These are phyloP conservation scores for Branchipolynoe longqiensis DNA, from an alignment of 2,888 invertebrate species.

Conservation along the genomic window DNA sequence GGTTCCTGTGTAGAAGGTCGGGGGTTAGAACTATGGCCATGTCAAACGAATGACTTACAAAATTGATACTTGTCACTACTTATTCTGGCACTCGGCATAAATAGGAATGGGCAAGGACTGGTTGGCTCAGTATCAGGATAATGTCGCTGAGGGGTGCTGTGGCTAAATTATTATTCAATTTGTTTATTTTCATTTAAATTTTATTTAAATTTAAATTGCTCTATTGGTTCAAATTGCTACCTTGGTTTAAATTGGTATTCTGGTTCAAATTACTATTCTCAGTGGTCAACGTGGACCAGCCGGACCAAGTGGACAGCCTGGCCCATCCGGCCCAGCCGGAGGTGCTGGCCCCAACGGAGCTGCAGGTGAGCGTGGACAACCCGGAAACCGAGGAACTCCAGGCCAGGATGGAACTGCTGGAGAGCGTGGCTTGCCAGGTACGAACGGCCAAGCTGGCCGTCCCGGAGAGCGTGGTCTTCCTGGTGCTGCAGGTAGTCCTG, in stretches of 20 bases:
- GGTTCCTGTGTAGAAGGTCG: too few relatives aligned
- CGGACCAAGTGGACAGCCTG: conserved; percentile 59
- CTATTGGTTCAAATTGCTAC: too few relatives aligned
- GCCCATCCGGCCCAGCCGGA: conserved; percentile 58
- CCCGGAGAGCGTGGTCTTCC: conserved; percentile 83
- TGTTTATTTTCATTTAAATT: too few relatives aligned
- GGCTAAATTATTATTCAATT: too few relatives aligned
- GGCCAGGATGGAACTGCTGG: conserved; percentile 63
- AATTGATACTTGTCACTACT: too few relatives aligned
- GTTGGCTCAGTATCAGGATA: too few relatives aligned
- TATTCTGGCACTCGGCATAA: too few relatives aligned
- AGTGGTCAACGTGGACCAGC: conserved; percentile 57
- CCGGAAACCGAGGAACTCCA: conserved; percentile 43
- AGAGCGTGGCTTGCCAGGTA: conserved; percentile 71
- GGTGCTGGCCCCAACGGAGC: conserved; percentile 60
- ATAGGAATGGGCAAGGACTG: too few relatives aligned
- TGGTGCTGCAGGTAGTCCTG: conserved; percentile 48
- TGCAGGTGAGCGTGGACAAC: conserved; percentile 61
- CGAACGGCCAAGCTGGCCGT: conserved; percentile 85
- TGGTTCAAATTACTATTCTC: not conserved
- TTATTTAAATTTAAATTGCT: too few relatives aligned
- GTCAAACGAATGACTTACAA: too few relatives aligned
- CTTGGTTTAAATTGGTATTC: not conserved
- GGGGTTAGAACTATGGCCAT: too few relatives aligned
- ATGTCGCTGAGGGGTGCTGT: too few relatives aligned